A percentile compares a stretch with the other conserved stretches of the same genome.
These are phyloP conservation scores for Drosophila ustulata DNA, from an alignment of 2,888 invertebrate genomes.

Conservation along the genomic window DNA sequence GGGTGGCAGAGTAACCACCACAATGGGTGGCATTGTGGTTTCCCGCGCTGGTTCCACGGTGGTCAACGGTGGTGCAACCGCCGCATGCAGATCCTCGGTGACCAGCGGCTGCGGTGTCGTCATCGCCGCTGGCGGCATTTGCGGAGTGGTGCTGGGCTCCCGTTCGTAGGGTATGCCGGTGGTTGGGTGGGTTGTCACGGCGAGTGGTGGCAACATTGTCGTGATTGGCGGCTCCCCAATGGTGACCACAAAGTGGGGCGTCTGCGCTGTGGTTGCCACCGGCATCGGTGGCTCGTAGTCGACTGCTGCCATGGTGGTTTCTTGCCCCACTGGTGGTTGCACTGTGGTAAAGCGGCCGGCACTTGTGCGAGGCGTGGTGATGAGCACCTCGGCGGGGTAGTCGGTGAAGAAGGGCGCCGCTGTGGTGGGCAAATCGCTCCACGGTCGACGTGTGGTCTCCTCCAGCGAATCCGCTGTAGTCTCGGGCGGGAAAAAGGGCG, in stretches of 20 bases:
- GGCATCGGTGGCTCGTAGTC: slow-evolving; percentile 59
- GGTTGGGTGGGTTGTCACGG: slow-evolving; percentile 30
- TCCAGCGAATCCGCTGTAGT: slow-evolving; percentile 47
- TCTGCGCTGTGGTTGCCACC: slow-evolving; percentile 54
- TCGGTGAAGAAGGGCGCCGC: slow-evolving; percentile 84
- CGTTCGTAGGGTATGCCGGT: slow-evolving; percentile 40
- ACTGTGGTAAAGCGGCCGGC: slow-evolving; percentile 76
- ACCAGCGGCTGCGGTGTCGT: slow-evolving; percentile 57
- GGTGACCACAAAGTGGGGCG: slow-evolving; percentile 61
- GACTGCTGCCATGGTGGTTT: slow-evolving; percentile 56
- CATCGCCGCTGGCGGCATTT: slow-evolving; percentile 32
- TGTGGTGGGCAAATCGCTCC: slow-evolving; percentile 81
- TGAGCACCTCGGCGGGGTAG: slow-evolving; percentile 81
- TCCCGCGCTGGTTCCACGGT: slow-evolving; percentile 45
- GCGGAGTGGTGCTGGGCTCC: slow-evolving; percentile 38
- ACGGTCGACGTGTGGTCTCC: slow-evolving; percentile 65
- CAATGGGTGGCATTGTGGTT: slow-evolving; percentile 33
- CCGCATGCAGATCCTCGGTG: slow-evolving; percentile 61
- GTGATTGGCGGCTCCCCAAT: slow-evolving; percentile 47
- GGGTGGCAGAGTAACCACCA: slow-evolving; percentile 40
- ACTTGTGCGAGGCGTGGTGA: slow-evolving; percentile 80
- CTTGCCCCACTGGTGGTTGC: slow-evolving; percentile 54
- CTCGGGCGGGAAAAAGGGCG: slow-evolving; percentile 55
- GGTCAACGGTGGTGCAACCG: slow-evolving; percentile 34
- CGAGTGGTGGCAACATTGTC: slow-evolving; percentile 22